These are phyloP conservation scores for Rhadinocentrus ornatus DNA, from an alignment of 2,797 vertebrate species.

Conservation along the genomic window DNA sequence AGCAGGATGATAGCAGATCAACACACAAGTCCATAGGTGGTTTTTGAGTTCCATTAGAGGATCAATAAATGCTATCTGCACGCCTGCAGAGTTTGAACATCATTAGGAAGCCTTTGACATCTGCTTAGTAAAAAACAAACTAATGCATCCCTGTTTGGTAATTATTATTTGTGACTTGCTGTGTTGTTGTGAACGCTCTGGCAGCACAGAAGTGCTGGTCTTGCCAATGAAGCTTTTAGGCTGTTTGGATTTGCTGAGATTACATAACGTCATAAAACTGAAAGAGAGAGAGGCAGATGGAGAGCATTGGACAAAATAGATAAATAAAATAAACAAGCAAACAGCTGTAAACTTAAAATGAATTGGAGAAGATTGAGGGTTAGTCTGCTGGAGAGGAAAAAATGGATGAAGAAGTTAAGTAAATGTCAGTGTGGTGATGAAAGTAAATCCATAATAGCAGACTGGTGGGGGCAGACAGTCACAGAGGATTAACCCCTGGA, in stretches of 20 bases:
- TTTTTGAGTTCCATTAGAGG: constrained; percentile 2
- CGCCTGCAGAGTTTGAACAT: not conserved
- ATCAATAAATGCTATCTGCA: constrained; percentile 5
- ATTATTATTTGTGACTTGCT: constrained; percentile 24
- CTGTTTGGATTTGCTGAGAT: constrained; percentile 32
- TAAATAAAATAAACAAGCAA: not conserved
- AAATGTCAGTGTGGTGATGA: constrained; percentile 20
- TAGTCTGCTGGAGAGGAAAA: not conserved
- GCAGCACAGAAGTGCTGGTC: not conserved
- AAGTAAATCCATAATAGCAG: constrained; percentile 33
- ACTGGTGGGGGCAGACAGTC: constrained; percentile 6
- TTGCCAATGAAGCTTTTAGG: constrained; percentile 44
- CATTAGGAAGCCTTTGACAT: constrained; percentile 1
- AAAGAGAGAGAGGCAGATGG: not conserved
- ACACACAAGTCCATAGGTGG: not conserved
- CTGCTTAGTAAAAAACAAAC: constrained; percentile 1
- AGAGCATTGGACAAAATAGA: not conserved
- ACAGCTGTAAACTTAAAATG: not conserved
- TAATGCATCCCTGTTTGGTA: not conserved
- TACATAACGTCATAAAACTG: constrained; percentile 23
- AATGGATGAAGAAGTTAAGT: constrained; percentile 16
- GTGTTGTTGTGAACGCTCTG: constrained; percentile 19
- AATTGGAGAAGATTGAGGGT: constrained; percentile 3
- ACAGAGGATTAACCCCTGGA: constrained; percentile 40
- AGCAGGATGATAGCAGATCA: constrained; percentile 7